Evolutionary conservation across 1,140 invertebrate species (phyloP), one percentile per base, ranked within the genome.

Genomic region (Lithobius niger): DNA sequence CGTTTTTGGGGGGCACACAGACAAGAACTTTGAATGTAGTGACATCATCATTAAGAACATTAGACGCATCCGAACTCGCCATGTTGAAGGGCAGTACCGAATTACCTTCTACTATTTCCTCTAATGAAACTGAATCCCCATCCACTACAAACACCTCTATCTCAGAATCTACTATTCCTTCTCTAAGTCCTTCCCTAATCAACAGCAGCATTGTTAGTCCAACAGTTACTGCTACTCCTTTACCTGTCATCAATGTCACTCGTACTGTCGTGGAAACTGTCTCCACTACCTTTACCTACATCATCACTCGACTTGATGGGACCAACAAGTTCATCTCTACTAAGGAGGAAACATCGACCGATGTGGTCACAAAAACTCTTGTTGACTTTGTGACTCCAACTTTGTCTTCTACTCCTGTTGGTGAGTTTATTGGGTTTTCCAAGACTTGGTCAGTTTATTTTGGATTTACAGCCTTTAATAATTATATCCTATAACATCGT

Each of bases 231-330:
- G n/a, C n/a, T n/a, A n/a, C n/a, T n/a, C n/a, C n/a, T n/a, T n/a
- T n/a, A n/a, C n/a, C n/a, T n/a, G n/a, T n/a, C n/a, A n/a, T n/a
- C 31, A 36, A 36, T 36, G 43, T 45, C 19, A 45, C 43, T 48
- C 25, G 65, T 70, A 66, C 66, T 76, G 22, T 19, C 3, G 21
- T 55, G 6, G 44, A 55, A 28, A 55, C 54, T 3, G 2, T 55
- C 6, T 27, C 18, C 26, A 71, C 76, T 52, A 82, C 80, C 15
- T 81, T 77, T 58, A 82, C 79, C 4, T 79, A 77, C 60, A 71
- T 82, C 48, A 75, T 82, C 18, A 81, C 80, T 6, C 74, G 78
- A 65, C 73, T 78, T 18, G 77, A 76, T 64, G 78, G 77, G 62
- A 67, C 71, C 50, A 75, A 80, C 75, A 77, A 60, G 72, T 78